Conservation (phyloP, 2,797 vertebrate genomes). For the Gila robusta region DNA sequence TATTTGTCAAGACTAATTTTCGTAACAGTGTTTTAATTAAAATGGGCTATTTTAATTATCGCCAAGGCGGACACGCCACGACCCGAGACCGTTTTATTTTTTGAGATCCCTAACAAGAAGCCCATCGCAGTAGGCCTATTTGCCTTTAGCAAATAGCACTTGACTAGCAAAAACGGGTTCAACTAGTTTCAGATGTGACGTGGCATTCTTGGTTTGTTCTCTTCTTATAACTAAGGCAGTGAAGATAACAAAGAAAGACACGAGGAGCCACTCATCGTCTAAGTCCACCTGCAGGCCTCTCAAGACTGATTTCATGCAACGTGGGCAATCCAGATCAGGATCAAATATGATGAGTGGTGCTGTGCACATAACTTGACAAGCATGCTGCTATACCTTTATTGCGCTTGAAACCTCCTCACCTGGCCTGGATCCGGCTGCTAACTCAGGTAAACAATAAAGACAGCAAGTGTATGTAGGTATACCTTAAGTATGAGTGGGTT, state of each 20-base stretch:
- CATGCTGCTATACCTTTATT: slow-evolving; percentile 1
- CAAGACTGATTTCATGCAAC: background rate
- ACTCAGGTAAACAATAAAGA: slow-evolving; percentile 20
- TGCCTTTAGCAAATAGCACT: background rate
- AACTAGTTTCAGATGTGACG: slow-evolving; percentile 29
- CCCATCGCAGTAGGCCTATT: background rate
- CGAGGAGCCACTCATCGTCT: slow-evolving; percentile 50
- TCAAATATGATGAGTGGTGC: background rate
- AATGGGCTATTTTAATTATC: background rate
- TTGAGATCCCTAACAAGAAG: background rate
- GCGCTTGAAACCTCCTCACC: slow-evolving; percentile 4
- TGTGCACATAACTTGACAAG: background rate
- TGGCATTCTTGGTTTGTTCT: slow-evolving; percentile 2
- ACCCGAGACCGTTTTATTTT: background rate
- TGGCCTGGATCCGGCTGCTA: slow-evolving; percentile 19
- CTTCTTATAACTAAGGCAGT: slow-evolving; percentile 10
- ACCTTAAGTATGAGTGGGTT: slow-evolving; percentile 6
- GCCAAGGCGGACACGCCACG: background rate
- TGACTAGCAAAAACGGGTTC: slow-evolving; percentile 17
- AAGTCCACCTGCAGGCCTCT: background rate
- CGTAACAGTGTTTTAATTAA: too few relatives aligned
- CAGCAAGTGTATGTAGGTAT: slow-evolving; percentile 25
- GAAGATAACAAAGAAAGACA: slow-evolving; percentile 4
- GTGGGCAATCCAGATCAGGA: background rate
- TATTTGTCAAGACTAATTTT: background rate